Evolutionary conservation across 2,113 vertebrate genomes (phyloP), one percentile per base, ranked within the genome.

Genomic region (Dinomys branickii): DNA sequence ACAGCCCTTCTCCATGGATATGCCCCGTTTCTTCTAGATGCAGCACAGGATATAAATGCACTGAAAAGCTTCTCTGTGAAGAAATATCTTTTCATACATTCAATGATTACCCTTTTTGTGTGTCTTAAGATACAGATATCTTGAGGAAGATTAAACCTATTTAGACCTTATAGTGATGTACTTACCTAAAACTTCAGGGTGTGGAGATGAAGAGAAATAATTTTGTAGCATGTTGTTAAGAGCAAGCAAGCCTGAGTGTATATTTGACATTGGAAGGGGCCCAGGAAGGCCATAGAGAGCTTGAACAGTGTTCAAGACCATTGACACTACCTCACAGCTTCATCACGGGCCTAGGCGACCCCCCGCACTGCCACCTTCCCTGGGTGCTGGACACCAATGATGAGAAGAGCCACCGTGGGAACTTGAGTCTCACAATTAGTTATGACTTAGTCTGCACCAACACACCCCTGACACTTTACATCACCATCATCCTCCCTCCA

Each of bases 71-170:
- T n/a, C n/a, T n/a, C n/a, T n/a, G n/a, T 87, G 47, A 65, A 92
- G 65, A 92, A 95, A 9, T 44, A 13, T 19, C 26, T 67, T 33
- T 35, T 83, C 59, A 47, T 19, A 28, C 90, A 58, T 28, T 50
- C n/a, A 87, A 20, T 87, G 41, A 94, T 85, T 71, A 78, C 44
- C 94, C 78, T 16, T 59, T 90, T 88, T 94, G 92, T 78, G 93
- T 65, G 85, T 81, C 50, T 75, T 41, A 90, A 86, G 50, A 94
- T 83, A 41, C 61, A 93, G 13, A 38, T 96, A 88, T 38, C 69
- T 90, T 38, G 13, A 89, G 58, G 38, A 95, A 90, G 77, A 75
- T 94, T 61, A 95, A 88, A 56, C 77, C 58, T 58, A 47, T 56
- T 75, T 35, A 77, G 81, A 35, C 84, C 24, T 80, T 80, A 65